phyloP scores from a whole-genome alignment of 2,888 invertebrate species.

The Tinea trinotella region DNA sequence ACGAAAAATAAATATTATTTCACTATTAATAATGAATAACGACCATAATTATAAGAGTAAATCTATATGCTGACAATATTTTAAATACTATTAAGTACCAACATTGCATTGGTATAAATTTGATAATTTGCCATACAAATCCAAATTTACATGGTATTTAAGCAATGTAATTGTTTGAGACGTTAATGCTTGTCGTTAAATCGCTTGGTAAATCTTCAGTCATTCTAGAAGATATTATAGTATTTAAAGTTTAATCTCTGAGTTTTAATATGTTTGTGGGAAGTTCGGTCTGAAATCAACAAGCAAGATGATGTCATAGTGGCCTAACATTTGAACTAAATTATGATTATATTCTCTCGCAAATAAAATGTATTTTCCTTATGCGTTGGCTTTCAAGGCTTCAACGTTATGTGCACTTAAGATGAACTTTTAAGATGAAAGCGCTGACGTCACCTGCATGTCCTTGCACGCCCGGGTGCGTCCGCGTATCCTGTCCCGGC shows the following conservation, averaged over 20 bases:
- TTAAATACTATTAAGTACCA: no score
- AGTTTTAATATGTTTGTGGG: neutral
- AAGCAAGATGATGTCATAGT: conserved; percentile 35
- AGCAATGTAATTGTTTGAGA: neutral
- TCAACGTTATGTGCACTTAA: neutral
- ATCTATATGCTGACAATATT: neutral
- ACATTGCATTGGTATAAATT: neutral
- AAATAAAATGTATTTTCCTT: conserved; percentile 2
- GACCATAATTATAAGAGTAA: neutral
- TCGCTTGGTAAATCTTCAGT: neutral
- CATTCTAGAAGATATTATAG: neutral
- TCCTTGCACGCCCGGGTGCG: conserved; percentile 64
- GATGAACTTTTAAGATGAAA: neutral
- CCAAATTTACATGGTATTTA: neutral
- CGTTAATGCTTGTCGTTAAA: neutral
- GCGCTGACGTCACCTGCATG: conserved; percentile 46
- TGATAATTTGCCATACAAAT: conserved; percentile 4
- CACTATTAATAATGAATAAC: neutral
- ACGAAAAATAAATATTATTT: neutral
- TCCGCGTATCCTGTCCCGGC: conserved; percentile 49
- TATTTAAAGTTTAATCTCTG: neutral
- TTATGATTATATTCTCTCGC: neutral
- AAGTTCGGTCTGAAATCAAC: conserved; percentile 16
- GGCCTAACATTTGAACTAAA: conserved; percentile 1
- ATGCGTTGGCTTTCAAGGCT: neutral